These are phyloP conservation scores for Calliopum simillimum DNA, from an alignment of 2,888 invertebrate genomes.

Conservation along the genomic window DNA sequence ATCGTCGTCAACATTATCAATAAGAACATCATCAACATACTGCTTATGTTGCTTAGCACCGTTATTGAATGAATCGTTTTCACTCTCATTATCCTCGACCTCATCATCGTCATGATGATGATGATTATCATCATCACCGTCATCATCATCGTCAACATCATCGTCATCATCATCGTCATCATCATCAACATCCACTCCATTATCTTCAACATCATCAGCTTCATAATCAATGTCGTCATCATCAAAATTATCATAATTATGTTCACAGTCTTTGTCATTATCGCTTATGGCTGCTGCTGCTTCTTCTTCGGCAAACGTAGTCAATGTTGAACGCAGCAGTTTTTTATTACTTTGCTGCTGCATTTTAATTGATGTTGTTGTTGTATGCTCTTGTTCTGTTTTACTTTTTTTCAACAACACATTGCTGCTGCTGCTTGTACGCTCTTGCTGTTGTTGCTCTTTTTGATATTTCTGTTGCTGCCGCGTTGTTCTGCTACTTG, in stretches of 20 bases:
- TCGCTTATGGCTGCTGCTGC: too few species aligned
- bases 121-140: not conserved
- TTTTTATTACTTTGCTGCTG: not conserved
- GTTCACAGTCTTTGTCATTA: too few species aligned
- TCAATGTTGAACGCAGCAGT: not conserved
- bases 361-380: not conserved
- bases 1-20: slow-evolving; percentile 2
- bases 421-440: not conserved
- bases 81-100: not conserved
- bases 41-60: not conserved
- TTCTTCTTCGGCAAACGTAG: not conserved
- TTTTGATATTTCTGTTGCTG: not conserved
- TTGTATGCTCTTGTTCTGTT: not conserved
- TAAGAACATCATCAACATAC: not conserved
- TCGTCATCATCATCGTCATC: not conserved
- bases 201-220: not conserved
- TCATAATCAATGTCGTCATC: slow-evolving; percentile 4
- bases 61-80: not conserved
- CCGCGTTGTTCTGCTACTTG: not conserved
- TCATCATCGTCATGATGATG: not conserved
- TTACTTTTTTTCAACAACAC: slow-evolving; percentile 5
- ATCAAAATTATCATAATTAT: not conserved
- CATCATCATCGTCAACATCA: not conserved
- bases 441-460: not conserved
- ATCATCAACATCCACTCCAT: not conserved